Base-by-base conservation (phyloP, 2,797 vertebrate genomes). In the Spheniscus humboldti region DNA sequence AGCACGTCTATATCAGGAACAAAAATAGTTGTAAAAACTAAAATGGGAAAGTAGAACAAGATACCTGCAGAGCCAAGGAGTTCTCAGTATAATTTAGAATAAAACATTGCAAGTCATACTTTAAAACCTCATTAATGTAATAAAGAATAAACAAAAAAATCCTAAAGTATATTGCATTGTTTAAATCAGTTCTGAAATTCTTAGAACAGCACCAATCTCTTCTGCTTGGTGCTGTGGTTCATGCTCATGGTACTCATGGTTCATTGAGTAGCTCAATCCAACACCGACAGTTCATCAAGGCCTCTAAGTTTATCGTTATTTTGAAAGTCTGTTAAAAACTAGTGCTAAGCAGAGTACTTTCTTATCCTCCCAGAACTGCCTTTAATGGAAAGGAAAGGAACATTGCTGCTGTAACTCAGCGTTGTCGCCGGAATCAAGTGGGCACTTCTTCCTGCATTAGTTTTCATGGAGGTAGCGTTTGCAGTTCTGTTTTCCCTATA, bases 171-270 rank as follows among this genome's bases (percentile, higher is more conserved):
- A 3, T 1, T 28, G 30, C 48, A 17, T 11, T 19, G 23, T 28
- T 48, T 3, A 13, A 52, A 59, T 4, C 22, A 3, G 43, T 10
- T 45, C 47, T 43, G 69, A 33, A 30, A 9, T 4, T 25, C 66
- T 59, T 25, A 12, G 55, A 67, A 12, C 18, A 59, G 75, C 81
- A 9, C 22, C 18, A 18, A 10, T 16, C 28, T 14, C n/a, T 37
- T 3, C 27, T 30, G 74, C 78, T 3, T 7, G 37, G 24, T 7
- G 30, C 6, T 0, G 53, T 4, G 24, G 48, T 2, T 59, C 35
- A 0, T 3, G 76, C 35, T 53, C 55, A 4, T 2, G 16, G 12
- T 25, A 8, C 69, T 77, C 39, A 1, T 1, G 17, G 55, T 8
- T 55, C 71, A 19, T 1, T 3, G 16, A 35, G 35, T 3, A 16